Base-by-base conservation (phyloP, 2,888 invertebrate species). In the Dasypogon diadema region DNA sequence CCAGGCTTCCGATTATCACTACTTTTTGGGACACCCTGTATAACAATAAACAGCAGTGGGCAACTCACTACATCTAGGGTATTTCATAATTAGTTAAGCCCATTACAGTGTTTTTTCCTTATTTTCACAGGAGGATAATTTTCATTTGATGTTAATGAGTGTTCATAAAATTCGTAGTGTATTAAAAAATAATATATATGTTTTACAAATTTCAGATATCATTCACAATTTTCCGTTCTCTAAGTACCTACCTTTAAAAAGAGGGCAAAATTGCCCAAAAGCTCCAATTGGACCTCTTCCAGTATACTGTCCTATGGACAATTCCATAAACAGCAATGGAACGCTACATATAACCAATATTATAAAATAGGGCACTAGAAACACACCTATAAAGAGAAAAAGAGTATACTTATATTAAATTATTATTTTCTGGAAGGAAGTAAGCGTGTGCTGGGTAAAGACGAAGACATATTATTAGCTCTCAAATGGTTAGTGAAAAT, bases 281-380 rank as follows among this genome's bases (percentile, higher is more conserved):
- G 97, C 96, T 77, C 95, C 94, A 79, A 97, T 96, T 54, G 97
- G 96, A 75, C 97, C 97, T 81, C 96, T 90, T 79, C 96, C 92
- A 37, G 97, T 96, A 84, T 93, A 96, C 85, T 98, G 97, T 37
- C 97, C 97, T 79, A 97, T 90, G 51, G 95, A 92, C 81, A 97
- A 87, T 87, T 98, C 97, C 96, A 97, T 96, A 85, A 96, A 96
- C 77, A 98, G 89, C 88, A 97, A 90, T 16, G 97, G 97, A 80
- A 97, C 91, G 77, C 97, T 96, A 85, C 97, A 96, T 81, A 96
- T 89, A 82, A 96, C 85, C 87, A 97, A 90, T 87, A 96, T 94
- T 86, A 96, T 91, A 87, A 96, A 94, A 88, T 97, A 98, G 80
- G 97, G 97, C 86, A 97, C 93, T 84, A 97, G 91, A 88, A 97